Conservation (phyloP, 2,888 invertebrate genomes). For the Drosophila leonis region DNA sequence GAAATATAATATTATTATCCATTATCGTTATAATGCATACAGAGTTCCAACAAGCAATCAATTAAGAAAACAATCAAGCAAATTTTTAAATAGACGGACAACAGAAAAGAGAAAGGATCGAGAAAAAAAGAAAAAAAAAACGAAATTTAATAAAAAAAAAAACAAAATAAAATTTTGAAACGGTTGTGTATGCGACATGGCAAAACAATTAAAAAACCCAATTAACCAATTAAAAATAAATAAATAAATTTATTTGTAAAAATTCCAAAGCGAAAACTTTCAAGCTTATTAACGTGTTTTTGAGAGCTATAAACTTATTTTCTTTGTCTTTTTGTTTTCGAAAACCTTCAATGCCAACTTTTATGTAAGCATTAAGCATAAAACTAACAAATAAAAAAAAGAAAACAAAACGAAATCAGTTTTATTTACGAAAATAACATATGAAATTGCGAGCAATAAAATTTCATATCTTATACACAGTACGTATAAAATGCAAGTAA, state of each 20-base stretch:
- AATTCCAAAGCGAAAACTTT: conserved; percentile 16
- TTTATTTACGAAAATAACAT: conserved; percentile 72
- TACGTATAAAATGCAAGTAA: conserved; percentile 69
- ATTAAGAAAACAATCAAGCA: conserved; percentile 75
- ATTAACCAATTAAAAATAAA: conserved; percentile 23
- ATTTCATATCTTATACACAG: conserved; percentile 79
- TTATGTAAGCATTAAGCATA: conserved; percentile 26
- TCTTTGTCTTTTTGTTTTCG: conserved; percentile 15
- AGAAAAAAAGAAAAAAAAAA: conserved; percentile 6
- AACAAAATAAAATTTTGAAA: conserved; percentile 37
- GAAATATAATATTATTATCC: conserved; percentile 19
- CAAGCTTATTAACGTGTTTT: conserved; percentile 21
- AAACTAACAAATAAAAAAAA: neutral
- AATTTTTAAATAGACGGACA: conserved; percentile 53
- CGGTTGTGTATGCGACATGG: conserved; percentile 66
- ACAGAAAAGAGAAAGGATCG: neutral
- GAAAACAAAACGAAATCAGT: conserved; percentile 14
- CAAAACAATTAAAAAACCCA: conserved; percentile 37
- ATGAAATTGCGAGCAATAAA: conserved; percentile 81
- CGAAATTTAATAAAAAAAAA: conserved; percentile 14
- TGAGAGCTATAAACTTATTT: conserved; percentile 17
- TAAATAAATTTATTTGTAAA: conserved; percentile 7
- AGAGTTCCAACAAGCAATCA: conserved; percentile 74
- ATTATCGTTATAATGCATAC: conserved; percentile 52
- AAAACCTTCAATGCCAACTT: conserved; percentile 40